These are phyloP conservation scores for Danionella dracula DNA, from an alignment of 2,797 vertebrate species.

Conservation along the genomic window DNA sequence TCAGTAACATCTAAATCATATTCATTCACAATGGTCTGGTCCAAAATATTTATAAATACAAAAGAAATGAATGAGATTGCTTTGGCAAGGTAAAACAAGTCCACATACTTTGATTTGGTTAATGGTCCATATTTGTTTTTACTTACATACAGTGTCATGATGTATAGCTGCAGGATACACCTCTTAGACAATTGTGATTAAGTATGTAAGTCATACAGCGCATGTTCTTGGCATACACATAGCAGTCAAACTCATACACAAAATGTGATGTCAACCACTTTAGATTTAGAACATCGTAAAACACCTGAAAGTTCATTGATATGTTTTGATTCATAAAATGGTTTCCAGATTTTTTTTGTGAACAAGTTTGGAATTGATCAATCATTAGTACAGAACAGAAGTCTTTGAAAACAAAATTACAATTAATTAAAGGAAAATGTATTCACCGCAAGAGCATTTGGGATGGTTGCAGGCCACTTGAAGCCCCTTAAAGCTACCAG, in stretches of 20 bases:
- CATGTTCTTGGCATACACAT: not conserved
- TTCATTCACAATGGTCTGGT: slow-evolving; percentile 47
- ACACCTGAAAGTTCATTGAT: too few relatives aligned
- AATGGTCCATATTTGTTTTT: slow-evolving; percentile 14
- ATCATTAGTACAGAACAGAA: too few relatives aligned
- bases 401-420: too few relatives aligned
- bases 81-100: slow-evolving; percentile 43
- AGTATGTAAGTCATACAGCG: not conserved
- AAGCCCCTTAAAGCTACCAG: too few relatives aligned
- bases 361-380: too few relatives aligned
- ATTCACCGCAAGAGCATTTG: too few relatives aligned
- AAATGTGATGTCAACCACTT: not conserved
- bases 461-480: too few relatives aligned
- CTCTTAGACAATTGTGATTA: not conserved
- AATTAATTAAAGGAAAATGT: too few relatives aligned
- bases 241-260: not conserved
- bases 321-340: too few relatives aligned
- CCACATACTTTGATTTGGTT: slow-evolving; percentile 8
- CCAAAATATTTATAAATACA: not conserved
- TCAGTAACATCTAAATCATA: slow-evolving; percentile 27
- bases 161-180: not conserved
- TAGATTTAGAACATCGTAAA: not conserved
- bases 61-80: slow-evolving; percentile 6
- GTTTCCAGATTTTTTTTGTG: too few relatives aligned
- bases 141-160: not conserved